A percentile compares a stretch with the other conserved stretches of the same genome.
These are phyloP conservation scores for Pipistrellus pipistrellus DNA, from an alignment of 2,797 vertebrate genomes.

Conservation along the genomic window DNA sequence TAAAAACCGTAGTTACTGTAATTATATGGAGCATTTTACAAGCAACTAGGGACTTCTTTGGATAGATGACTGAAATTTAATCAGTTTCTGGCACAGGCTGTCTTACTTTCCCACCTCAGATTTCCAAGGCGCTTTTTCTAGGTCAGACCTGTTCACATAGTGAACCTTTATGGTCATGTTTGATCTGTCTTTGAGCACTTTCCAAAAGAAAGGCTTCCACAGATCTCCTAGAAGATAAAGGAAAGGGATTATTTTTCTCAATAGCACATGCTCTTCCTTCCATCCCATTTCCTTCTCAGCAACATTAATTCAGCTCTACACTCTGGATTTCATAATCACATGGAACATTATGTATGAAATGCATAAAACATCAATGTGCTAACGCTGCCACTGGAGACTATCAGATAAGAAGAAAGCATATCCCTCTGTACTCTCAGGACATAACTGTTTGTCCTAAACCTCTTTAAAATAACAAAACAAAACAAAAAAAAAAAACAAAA, in stretches of 20 bases:
- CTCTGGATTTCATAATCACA: conserved; percentile 75
- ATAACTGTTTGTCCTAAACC: conserved; percentile 70
- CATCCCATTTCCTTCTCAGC: conserved; percentile 53
- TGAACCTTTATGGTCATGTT: conserved; percentile 83
- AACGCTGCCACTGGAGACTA: conserved; percentile 67
- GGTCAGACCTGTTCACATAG: conserved; percentile 82
- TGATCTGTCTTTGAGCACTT: conserved; percentile 78
- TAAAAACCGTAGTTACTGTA: conserved; percentile 89
- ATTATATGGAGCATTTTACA: conserved; percentile 91
- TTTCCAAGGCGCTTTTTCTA: conserved; percentile 85
- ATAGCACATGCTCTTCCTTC: conserved; percentile 27
- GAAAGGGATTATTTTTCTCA: conserved; percentile 57
- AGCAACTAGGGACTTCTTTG: conserved; percentile 88
- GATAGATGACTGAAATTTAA: conserved; percentile 90
- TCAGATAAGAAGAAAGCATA: conserved; percentile 71
- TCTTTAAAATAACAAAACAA: conserved; percentile 74
- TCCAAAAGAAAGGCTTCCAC: conserved; percentile 76
- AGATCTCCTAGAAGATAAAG: conserved; percentile 73
- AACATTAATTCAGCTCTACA: conserved; percentile 70
- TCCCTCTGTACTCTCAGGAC: conserved; percentile 73
- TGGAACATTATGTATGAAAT: conserved; percentile 78
- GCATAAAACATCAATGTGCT: conserved; percentile 77
- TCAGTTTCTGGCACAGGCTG: conserved; percentile 87
- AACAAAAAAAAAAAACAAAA: too few species aligned
- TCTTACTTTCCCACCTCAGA: conserved; percentile 85